phyloP scores from a whole-genome alignment of 2,797 vertebrate genomes.

The Atherinosoma microstoma region DNA sequence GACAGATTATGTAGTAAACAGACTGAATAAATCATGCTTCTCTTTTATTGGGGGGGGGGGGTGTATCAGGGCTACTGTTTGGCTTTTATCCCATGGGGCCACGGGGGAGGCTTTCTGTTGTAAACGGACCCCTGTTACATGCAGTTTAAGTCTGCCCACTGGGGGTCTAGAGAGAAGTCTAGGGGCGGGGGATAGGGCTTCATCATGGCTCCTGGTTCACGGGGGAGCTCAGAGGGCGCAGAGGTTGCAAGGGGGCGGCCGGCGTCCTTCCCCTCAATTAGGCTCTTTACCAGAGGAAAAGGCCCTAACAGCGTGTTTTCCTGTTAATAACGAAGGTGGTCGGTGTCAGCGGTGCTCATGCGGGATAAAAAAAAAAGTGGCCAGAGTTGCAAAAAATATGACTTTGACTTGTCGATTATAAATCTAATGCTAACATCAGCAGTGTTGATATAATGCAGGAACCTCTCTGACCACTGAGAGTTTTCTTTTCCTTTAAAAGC shows the following conservation, averaged over 20 bases:
- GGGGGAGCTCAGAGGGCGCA: conserved; percentile 50
- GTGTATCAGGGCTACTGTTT: conserved; percentile 59
- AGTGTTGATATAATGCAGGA: conserved; percentile 4
- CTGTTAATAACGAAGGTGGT: conserved; percentile 45
- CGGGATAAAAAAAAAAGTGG: not conserved
- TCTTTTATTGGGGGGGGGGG: conserved; percentile 28
- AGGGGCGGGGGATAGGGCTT: conserved; percentile 15
- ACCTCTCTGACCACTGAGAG: conserved; percentile 9
- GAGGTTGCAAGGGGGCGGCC: conserved; percentile 46
- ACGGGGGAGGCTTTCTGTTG: conserved; percentile 55
- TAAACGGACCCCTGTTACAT: conserved; percentile 78
- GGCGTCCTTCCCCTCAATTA: conserved; percentile 65
- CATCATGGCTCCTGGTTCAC: conserved; percentile 46
- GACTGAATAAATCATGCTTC: conserved; percentile 82
- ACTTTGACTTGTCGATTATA: conserved; percentile 45
- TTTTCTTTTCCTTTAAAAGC: conserved; percentile 11
- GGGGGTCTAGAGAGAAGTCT: conserved; percentile 56
- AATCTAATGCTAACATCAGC: conserved; percentile 38
- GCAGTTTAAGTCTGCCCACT: conserved; percentile 74
- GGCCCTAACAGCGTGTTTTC: conserved; percentile 41
- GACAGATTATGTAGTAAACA: conserved; percentile 81
- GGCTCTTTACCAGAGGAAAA: conserved; percentile 39
- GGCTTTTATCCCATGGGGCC: conserved; percentile 71
- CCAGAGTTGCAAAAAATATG: conserved; percentile 13
- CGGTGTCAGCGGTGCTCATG: conserved; percentile 39